Evolutionary conservation across 2,888 invertebrate genomes (phyloP), one percentile per base, ranked within the genome.

Genomic region (Megalurothrips usitatus): DNA sequence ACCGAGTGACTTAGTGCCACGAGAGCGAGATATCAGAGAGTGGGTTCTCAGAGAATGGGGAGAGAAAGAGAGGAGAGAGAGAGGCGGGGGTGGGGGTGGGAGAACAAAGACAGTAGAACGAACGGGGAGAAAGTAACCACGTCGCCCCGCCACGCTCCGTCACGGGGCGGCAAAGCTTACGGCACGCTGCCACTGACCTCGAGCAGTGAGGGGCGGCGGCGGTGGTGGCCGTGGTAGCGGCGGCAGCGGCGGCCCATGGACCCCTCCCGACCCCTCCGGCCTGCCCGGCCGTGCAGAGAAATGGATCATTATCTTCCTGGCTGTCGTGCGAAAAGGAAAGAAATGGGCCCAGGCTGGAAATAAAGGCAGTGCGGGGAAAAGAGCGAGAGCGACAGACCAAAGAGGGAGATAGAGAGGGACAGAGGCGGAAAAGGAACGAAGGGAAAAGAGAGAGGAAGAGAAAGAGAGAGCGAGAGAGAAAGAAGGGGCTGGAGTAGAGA

Each of bases 271-370:
- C 34, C 34, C 34, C 34, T 43, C 34, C 34, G 34, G 34, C 34
- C 34, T 43, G 34, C 34, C 34, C 34, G 34, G 58, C 17, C 58
- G 58, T 19, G 58, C 58, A 19, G 14, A 58, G 58, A 58, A 58
- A 58, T 58, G 58, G 58, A 58, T 58, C 58, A 58, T 58, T 58
- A 58, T 58, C 58, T 58, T 17, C 58, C 58, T 58, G 19, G 58
- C 58, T 19, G 58, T 14, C 58, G 19, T 52, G 52, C 58, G 17
- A 6, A 19, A 43, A 43, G 34, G 34, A 43, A 43, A 43, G 34
- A 6, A 43, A 43, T 43, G 34, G 34, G 3, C 34, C 34, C 34
- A 2, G 2, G 34, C 34, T 43, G 34, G 34, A 43, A 43, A 43
- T 43, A 43, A 43, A 43, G 34, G 34, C 34, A 43, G 34, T 43